Conservation (phyloP, 2,888 invertebrate species). For the Eurytoma californica region DNA sequence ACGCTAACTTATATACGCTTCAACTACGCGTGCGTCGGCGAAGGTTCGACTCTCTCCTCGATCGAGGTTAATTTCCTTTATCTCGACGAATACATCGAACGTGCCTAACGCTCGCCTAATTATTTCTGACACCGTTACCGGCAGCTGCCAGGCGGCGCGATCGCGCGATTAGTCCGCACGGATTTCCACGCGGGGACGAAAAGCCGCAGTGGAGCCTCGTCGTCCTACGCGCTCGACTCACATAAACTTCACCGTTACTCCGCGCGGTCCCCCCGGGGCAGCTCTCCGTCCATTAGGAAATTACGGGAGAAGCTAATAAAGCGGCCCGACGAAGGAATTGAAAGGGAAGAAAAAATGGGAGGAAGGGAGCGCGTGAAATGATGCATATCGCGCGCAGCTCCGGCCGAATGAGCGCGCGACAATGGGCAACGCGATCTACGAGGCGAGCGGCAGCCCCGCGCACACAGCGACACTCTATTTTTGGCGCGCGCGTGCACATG, state of each 20-base stretch:
- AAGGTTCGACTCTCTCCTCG: not conserved
- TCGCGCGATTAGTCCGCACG: not conserved
- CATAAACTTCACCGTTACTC: not conserved
- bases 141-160: too few species aligned
- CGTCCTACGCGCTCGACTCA: not conserved
- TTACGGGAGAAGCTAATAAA: slow-evolving; percentile 15
- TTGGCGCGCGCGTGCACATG: slow-evolving; percentile 20
- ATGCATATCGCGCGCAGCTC: slow-evolving; percentile 32
- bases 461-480: slow-evolving; percentile 47
- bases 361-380: slow-evolving; percentile 18
- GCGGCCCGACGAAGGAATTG: slow-evolving; percentile 16
- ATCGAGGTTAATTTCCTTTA: not conserved
- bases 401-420: slow-evolving; percentile 31
- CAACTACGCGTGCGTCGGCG: not conserved
- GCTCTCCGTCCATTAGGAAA: slow-evolving; percentile 20
- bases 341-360: not conserved
- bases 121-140: too few species aligned
- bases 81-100: slow-evolving; percentile 8
- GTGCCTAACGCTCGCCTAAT: not conserved
- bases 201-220: not conserved
- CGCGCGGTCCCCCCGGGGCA: too few species aligned
- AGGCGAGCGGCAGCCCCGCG: not conserved
- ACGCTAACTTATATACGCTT: not conserved
- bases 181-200: not conserved
- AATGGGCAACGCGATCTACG: slow-evolving; percentile 43